Evolutionary conservation across 35 echinoderm and acorn worm species (phyloP).

Genomic region (Apostichopus japonicus): DNA sequence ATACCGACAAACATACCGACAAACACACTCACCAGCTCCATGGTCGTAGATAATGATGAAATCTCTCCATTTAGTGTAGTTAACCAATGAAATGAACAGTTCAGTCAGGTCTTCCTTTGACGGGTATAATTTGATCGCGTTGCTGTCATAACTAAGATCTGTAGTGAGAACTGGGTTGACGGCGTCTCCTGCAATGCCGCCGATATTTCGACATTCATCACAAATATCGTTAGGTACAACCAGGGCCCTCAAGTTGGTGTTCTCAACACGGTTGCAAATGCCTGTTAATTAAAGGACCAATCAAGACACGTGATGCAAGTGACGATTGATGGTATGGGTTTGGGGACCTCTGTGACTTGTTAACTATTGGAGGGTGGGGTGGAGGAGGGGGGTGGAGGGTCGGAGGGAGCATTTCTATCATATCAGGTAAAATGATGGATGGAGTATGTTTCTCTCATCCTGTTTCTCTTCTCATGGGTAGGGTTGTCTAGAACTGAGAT

Average conservation of each 20-base stretch:
- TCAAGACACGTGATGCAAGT: too few species aligned
- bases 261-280: conserved; percentile 63
- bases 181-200: conserved; percentile 77
- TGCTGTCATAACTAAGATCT: conserved; percentile 55
- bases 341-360: too few species aligned
- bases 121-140: conserved; percentile 74
- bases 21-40: conserved; percentile 59
- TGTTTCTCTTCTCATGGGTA: too few species aligned
- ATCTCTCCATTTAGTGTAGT: conserved; percentile 93
- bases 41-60: conserved; percentile 86
- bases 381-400: too few species aligned
- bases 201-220: conserved; percentile 63
- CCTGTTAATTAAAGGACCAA: conserved; percentile 35
- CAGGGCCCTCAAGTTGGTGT: conserved; percentile 59
- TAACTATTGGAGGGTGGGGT: too few species aligned
- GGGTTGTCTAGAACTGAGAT: too few species aligned
- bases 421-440: too few species aligned
- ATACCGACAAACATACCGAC: too few species aligned
- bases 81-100: conserved; percentile 65
- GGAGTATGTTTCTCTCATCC: too few species aligned
- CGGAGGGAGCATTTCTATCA: too few species aligned
- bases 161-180: conserved; percentile 68
- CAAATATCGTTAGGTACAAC: conserved; percentile 86
- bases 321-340: too few species aligned
- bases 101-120: conserved; percentile 57